Evolutionary conservation across 2,888 invertebrate species (phyloP).

Genomic region (Pollenia amentaria): DNA sequence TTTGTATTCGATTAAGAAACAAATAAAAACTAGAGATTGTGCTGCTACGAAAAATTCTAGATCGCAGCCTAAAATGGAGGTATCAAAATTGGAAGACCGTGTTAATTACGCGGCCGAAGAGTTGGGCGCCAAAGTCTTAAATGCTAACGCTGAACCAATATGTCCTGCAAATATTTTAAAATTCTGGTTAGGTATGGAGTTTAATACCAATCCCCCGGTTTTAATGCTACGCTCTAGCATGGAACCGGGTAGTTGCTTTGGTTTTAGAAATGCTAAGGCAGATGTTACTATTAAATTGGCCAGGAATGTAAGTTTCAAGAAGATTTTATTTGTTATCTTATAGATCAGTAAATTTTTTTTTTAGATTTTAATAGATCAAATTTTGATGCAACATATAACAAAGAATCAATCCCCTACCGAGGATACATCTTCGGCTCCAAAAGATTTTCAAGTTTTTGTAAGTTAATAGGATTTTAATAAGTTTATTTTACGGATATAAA

Average conservation of each 20-base stretch:
- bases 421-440: conserved; percentile 79
- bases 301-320: conserved; percentile 61
- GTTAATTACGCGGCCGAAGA: conserved; percentile 80
- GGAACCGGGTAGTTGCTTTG: conserved; percentile 79
- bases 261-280: conserved; percentile 75
- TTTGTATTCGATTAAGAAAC: conserved; percentile 78
- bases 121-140: conserved; percentile 78
- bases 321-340: background rate
- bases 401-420: conserved; percentile 77
- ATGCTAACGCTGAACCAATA: conserved; percentile 77
- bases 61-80: background rate
- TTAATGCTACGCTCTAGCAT: conserved; percentile 77
- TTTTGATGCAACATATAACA: conserved; percentile 77
- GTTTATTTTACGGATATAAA: background rate
- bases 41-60: background rate
- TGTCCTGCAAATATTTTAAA: conserved; percentile 73
- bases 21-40: conserved; percentile 71
- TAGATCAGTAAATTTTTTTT: background rate
- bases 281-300: conserved; percentile 77
- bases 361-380: conserved; percentile 76
- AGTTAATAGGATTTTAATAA: conserved; percentile 28
- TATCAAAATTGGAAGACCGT: conserved; percentile 56
- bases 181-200: conserved; percentile 77
- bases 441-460: conserved; percentile 79
- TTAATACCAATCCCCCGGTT: conserved; percentile 78